Conservation (phyloP, 2,888 invertebrate genomes). For the Deilephila elpenor region DNA sequence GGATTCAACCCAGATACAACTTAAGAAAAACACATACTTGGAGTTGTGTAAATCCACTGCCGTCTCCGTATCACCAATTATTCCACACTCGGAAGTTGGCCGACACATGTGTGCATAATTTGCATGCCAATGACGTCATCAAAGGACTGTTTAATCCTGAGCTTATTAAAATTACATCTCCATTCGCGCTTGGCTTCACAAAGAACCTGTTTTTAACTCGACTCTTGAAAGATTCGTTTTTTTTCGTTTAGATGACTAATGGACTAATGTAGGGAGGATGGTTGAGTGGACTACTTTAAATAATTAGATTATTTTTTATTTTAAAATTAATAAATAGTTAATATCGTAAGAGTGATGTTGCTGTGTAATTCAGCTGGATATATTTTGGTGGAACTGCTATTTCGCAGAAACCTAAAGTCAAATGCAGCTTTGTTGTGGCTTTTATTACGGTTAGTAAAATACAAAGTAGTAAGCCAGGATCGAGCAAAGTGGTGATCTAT, state of each 20-base stretch:
- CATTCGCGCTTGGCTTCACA: not conserved
- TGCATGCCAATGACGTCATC: conserved; percentile 44
- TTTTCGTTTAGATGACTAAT: not conserved
- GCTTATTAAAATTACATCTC: conserved; percentile 14
- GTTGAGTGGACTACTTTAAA: too few relatives aligned
- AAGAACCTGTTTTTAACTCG: not conserved
- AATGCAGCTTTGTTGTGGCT: too few relatives aligned
- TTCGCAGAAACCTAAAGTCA: too few relatives aligned
- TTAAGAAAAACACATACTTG: not conserved
- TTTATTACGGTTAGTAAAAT: too few relatives aligned
- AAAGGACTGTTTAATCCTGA: conserved; percentile 24
- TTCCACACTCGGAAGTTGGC: conserved; percentile 42
- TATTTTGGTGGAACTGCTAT: too few relatives aligned
- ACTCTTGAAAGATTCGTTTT: not conserved
- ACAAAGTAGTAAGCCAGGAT: too few relatives aligned
- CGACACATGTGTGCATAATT: conserved; percentile 42
- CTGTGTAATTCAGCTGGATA: too few relatives aligned
- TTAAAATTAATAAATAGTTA: too few relatives aligned
- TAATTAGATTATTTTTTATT: too few relatives aligned
- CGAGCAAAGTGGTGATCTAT: too few relatives aligned
- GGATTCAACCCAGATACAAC: too few relatives aligned
- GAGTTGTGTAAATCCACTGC: not conserved
- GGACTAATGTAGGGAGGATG: not conserved
- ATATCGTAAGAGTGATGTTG: too few relatives aligned
- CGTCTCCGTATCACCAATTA: conserved; percentile 38